Base-by-base conservation (phyloP, 2,888 invertebrate genomes). In the Polymixis lichenea region DNA sequence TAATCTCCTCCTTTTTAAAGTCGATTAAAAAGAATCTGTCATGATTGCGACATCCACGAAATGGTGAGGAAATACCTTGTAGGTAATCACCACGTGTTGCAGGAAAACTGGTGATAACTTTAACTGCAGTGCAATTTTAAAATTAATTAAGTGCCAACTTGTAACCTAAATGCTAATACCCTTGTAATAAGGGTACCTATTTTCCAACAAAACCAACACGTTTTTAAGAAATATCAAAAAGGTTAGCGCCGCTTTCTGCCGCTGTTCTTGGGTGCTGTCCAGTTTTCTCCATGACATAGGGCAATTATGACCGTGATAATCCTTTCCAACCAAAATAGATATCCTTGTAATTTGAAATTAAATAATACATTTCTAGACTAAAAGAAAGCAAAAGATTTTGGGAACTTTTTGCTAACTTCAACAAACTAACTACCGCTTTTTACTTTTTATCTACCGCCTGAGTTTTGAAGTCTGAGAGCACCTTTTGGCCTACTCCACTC, bases 241-340 rank as follows among this genome's bases (percentile, higher is more conserved):
- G 60, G 65, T 81, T 53, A 55, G 32, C 25, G 70, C 32, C 55
- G 32, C 65, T 32, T 43, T 49, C 46, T 56, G 56, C 25, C 49
- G 22, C 60, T 55, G 55, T 65, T 76, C 75, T 81, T 80, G 79
- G 79, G 49, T 56, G 60, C 28, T 53, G 65, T 70, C 79, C 79
- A 80, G 60, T 76, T 81, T 70, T 66, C 65, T 19, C 22, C 69
- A 17, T 70, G 55, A 66, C 81, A 19, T 25, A 55, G 6, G 56
- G 55, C 65, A 75, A 61, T 70, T 81, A 80, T 61, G 51, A 70
- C 46, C 32, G 51, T 32, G 65, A 69, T 76, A 79, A 80, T 60
- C 53, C 38, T 64, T 73, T 49, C 15, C 28, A 43, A 66, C 65
- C 46, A 15, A 79, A 78, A 72, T 72, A 72, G 38, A 66, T 55